Evolutionary conservation across 2,797 vertebrate genomes (phyloP), one percentile per base, ranked within the genome.

Genomic region (Aldrovandia affinis): DNA sequence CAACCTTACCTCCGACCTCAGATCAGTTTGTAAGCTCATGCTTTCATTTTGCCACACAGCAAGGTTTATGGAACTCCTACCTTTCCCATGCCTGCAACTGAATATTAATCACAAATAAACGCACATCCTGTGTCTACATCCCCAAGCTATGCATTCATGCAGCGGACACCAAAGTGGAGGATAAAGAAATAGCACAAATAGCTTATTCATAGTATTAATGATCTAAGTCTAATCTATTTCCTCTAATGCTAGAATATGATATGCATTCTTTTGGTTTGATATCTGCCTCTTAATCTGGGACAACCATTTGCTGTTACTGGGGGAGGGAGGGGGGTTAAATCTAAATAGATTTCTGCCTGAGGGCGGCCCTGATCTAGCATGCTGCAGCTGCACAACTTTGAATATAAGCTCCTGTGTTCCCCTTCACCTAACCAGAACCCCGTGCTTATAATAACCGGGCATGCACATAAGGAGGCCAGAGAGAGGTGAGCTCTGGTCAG

Each of bases 231-330:
- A 93, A 94, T 93, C 91, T 89, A 87, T 85, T 89, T 86, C 84
- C 82, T 80, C 86, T 92, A 91, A 92, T 91, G 89, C 90, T 88
- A 90, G 92, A 91, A 90, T 88, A 91, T 93, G 86, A 89, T 85
- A 88, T 85, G 42, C 68, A 83, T 55, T 88, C 81, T 83, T 28
- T 88, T 83, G 91, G 85, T 92, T 92, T 92, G 87, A 93, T 93
- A 92, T 94, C 91, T 93, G 87, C 87, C 80, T 70, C 84, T 89
- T 94, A 94, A 95, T 95, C 93, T 92, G 90, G 50, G 57, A 86
- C 80, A 89, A 87, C 92, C 94, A 95, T 95, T 93, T 95, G 93
- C 90, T 91, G 87, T 88, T 91, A 89, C 86, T 61, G 61, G 54
- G 55, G 87, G 14, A 85, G 88, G 63, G 78, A 61, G 61, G 8